phyloP scores from a whole-genome alignment of 2,113 vertebrate species.

The Varanus komodoensis region DNA sequence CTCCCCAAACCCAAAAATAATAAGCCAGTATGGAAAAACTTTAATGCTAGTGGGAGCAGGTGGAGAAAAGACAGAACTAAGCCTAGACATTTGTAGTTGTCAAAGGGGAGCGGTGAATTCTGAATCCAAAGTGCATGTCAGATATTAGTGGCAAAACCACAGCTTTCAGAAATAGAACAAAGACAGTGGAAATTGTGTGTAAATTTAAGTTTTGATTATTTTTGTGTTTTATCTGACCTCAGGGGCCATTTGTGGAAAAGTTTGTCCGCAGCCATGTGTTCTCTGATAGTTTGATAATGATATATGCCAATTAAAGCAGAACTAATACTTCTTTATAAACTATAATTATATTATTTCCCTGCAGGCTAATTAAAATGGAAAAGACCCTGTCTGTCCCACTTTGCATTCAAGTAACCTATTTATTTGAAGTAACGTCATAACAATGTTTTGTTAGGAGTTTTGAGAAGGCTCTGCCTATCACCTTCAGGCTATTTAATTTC shows the following conservation, averaged over 20 bases:
- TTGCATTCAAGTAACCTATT: conserved; percentile 52
- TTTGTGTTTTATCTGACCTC: background rate
- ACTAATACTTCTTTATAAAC: conserved; percentile 54
- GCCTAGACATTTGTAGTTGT: background rate
- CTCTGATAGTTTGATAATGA: conserved; percentile 39
- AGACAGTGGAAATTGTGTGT: background rate
- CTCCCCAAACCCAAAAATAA: background rate
- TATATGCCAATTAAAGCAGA: conserved; percentile 42
- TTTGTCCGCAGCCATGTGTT: conserved; percentile 21
- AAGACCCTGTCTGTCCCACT: conserved; percentile 19
- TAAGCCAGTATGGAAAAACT: background rate
- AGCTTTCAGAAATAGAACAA: background rate
- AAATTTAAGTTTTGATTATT: background rate
- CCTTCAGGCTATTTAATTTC: background rate
- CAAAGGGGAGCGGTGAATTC: background rate
- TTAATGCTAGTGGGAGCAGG: background rate
- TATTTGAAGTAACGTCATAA: conserved; percentile 43
- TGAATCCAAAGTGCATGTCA: background rate
- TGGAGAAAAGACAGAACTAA: background rate
- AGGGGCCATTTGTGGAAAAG: background rate
- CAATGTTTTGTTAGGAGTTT: background rate
- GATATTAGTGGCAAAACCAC: background rate
- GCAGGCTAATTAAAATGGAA: conserved; percentile 37
- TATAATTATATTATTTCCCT: conserved; percentile 17
- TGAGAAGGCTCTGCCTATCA: background rate